These are phyloP conservation scores for Clarias pachynema DNA, from an alignment of 2,797 vertebrate genomes.

Conservation along the genomic window DNA sequence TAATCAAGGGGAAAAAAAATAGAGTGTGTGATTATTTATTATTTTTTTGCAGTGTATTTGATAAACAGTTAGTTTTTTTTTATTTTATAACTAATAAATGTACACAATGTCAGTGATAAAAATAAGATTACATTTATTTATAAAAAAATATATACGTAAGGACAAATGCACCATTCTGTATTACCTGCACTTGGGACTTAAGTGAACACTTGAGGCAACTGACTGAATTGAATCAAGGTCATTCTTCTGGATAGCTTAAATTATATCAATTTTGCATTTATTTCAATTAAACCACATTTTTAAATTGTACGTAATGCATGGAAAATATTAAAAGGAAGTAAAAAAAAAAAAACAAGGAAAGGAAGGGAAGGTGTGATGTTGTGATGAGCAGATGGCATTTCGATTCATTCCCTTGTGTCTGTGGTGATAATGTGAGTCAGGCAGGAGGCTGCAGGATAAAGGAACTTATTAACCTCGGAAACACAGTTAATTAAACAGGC, in stretches of 20 bases:
- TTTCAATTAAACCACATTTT: neutral
- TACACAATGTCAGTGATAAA: neutral
- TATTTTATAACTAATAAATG: neutral
- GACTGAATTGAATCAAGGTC: constrained; percentile 9
- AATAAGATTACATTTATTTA: neutral
- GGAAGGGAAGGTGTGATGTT: constrained; percentile 33
- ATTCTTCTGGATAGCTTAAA: neutral
- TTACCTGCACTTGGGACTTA: neutral
- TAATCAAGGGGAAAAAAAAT: no score
- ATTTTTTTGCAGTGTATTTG: no score
- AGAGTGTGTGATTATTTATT: no score
- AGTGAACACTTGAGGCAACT: neutral
- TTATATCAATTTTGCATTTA: neutral
- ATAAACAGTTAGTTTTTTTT: no score
- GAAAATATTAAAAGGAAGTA: neutral
- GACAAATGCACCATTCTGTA: neutral
- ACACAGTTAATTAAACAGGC: constrained; percentile 59
- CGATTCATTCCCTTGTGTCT: constrained; percentile 8
- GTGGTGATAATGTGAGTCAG: constrained; percentile 47
- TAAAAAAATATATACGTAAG: neutral
- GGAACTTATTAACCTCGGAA: constrained; percentile 60
- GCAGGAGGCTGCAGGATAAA: constrained; percentile 47
- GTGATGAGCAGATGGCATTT: constrained; percentile 16
- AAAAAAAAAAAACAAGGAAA: no score
- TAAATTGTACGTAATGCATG: neutral